These are phyloP conservation scores for Mesorhabditis sp. DNA, from an alignment of 2,888 invertebrate genomes.

Conservation along the genomic window DNA sequence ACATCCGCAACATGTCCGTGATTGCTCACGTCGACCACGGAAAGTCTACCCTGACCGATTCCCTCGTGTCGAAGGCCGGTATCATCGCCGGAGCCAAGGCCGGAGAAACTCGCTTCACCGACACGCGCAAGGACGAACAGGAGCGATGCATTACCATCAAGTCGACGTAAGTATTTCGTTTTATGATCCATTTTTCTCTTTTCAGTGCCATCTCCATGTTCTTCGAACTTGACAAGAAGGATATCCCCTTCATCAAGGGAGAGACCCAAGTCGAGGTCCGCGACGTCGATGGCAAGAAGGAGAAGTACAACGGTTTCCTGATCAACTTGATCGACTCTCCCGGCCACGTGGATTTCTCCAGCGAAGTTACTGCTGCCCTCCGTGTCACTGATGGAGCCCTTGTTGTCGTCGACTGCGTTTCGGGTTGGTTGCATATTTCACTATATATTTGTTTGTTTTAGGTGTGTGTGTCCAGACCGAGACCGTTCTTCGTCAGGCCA, in stretches of 20 bases:
- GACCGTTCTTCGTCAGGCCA: slow-evolving; percentile 98
- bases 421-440: slow-evolving; percentile 69
- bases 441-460: slow-evolving; percentile 59
- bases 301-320: slow-evolving; percentile 85
- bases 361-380: slow-evolving; percentile 92
- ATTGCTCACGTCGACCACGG: slow-evolving; percentile 99
- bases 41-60: slow-evolving; percentile 88
- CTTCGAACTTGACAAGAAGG: slow-evolving; percentile 92
- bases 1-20: slow-evolving; percentile 99
- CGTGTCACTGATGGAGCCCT: slow-evolving; percentile 99
- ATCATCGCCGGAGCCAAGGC: slow-evolving; percentile 98
- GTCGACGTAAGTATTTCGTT: slow-evolving; percentile 78
- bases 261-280: slow-evolving; percentile 46
- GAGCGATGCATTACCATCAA: slow-evolving; percentile 99
- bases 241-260: slow-evolving; percentile 82
- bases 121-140: slow-evolving; percentile 98
- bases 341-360: slow-evolving; percentile 98
- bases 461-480: slow-evolving; percentile 99
- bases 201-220: slow-evolving; percentile 95
- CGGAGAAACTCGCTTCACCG: slow-evolving; percentile 97
- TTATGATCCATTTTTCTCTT: slow-evolving; percentile 13
- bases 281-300: slow-evolving; percentile 66
- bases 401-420: slow-evolving; percentile 98
- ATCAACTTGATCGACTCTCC: slow-evolving; percentile 99
- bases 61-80: slow-evolving; percentile 97